Evolutionary conservation across 2,797 vertebrate species (phyloP).

Genomic region (Gambusia yucatana): DNA sequence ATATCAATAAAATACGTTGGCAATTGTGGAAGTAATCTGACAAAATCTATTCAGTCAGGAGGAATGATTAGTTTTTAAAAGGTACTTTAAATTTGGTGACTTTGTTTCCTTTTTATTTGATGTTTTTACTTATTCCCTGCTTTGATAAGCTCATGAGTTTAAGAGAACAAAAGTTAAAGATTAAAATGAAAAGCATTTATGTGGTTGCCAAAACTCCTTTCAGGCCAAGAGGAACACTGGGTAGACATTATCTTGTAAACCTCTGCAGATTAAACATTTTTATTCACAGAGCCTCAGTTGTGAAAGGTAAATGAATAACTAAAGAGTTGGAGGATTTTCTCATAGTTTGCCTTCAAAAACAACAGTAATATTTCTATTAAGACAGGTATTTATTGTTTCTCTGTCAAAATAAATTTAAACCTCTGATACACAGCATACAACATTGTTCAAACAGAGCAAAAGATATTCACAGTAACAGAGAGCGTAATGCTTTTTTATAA

Average conservation of each 20-base stretch:
- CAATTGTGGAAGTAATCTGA: background rate
- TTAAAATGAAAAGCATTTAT: background rate
- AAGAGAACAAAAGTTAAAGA: constrained; percentile 1
- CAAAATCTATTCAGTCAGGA: background rate
- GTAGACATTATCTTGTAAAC: background rate
- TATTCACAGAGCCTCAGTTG: background rate
- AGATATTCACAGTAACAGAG: background rate
- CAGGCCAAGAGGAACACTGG: background rate
- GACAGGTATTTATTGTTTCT: background rate
- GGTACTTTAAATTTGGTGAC: background rate
- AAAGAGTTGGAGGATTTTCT: background rate
- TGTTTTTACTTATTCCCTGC: background rate
- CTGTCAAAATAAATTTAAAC: background rate
- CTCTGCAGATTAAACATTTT: background rate
- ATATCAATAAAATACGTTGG: background rate
- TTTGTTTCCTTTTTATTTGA: background rate
- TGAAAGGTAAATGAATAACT: background rate
- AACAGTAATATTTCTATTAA: background rate
- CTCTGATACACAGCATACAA: background rate
- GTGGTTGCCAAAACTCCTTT: background rate
- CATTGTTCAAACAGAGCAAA: background rate
- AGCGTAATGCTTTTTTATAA: background rate
- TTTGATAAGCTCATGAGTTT: background rate
- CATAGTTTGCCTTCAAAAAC: background rate
- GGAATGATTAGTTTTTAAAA: background rate